Base-by-base conservation (phyloP, 2,888 invertebrate species). In the Neoitamus cyanurus region DNA sequence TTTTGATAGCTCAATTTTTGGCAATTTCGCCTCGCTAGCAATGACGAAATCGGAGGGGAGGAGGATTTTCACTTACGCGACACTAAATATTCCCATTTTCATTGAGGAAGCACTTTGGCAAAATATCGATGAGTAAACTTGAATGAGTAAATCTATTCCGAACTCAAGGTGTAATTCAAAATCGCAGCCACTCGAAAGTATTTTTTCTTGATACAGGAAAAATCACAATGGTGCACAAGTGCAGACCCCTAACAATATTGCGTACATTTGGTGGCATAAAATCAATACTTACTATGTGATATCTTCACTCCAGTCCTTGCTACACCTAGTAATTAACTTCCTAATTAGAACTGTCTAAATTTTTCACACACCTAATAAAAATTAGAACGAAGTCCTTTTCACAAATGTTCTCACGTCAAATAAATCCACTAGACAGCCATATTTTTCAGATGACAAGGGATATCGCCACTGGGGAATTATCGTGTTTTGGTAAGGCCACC, bases 381-480 rank as follows among this genome's bases (percentile, higher is more conserved):
- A 80, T 80, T 28, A 58, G 34, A 70, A 80, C 15, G 9, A 68
- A 68, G 68, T 80, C 58, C 25, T 68, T 58, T 34, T 68, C 68
- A 34, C 48, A 30, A 68, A 68, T 30, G 58, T 58, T 68, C 80
- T 80, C 68, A 58, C 34, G 80, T 78, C 78, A 78, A 78, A 75
- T 25, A 58, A 28, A 58, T 34, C 34, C 36, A 80, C 80, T 68
- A 68, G 68, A 80, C 80, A 80, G 80, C 80, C 80, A 80, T 80
- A 37, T 80, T 80, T 80, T 80, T 34, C 68, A 58, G 58, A 58
- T 58, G 58, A 58, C 58, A 58, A 58, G 58, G 25, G 48, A 48
- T 15, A 58, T 15, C 25, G 25, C 7, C 15, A 58, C 20, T 20
- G 58, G 25, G 25, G 58, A 58, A 58, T 58, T 25, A 58, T 58